Evolutionary conservation across 2,113 vertebrate species (phyloP).

Genomic region (Rousettus leschenaultii): DNA sequence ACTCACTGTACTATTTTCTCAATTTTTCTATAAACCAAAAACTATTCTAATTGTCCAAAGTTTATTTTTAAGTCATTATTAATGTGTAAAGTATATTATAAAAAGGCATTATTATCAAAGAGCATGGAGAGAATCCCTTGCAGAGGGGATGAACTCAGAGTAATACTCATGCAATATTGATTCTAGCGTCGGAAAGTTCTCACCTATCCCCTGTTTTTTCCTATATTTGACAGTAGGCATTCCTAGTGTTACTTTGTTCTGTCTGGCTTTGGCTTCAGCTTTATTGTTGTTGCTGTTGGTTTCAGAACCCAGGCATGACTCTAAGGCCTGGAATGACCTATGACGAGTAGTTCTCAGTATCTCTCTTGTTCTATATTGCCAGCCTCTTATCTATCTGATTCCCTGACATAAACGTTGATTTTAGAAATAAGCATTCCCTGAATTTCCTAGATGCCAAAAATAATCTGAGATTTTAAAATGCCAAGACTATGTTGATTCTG

Average conservation of each 20-base stretch:
- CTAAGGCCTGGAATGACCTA: background rate
- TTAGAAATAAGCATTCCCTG: background rate
- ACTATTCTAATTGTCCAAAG: background rate
- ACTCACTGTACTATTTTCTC: background rate
- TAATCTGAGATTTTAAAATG: background rate
- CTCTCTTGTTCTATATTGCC: background rate
- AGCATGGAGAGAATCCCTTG: background rate
- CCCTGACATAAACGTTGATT: background rate
- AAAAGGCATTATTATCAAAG: background rate
- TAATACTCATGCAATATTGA: background rate
- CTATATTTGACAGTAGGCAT: background rate
- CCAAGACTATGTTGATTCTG: background rate
- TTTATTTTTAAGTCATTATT: background rate
- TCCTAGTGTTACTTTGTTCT: background rate
- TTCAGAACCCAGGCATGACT: background rate
- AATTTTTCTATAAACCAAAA: background rate
- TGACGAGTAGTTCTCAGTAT: background rate
- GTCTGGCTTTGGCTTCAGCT: background rate
- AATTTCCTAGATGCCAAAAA: background rate
- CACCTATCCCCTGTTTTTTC: background rate
- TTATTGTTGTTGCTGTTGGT: background rate
- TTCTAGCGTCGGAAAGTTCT: background rate
- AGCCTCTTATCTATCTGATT: background rate
- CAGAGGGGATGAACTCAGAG: background rate
- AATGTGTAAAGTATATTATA: background rate